Evolutionary conservation across 2,113 vertebrate genomes (phyloP).

Genomic region (Formicarius rufipectus): DNA sequence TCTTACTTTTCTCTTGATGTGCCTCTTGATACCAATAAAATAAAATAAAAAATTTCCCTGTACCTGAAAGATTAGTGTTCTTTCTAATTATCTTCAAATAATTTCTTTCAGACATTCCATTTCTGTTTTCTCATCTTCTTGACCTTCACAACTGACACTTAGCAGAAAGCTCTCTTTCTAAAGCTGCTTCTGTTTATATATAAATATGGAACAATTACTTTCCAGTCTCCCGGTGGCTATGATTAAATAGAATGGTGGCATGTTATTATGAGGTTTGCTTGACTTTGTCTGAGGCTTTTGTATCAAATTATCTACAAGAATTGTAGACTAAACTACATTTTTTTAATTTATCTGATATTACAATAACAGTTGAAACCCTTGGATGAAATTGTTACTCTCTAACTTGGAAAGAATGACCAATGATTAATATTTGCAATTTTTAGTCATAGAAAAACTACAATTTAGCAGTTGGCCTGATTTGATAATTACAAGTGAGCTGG

Average conservation of each 20-base stretch:
- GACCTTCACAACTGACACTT: not conserved
- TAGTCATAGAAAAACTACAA: not conserved
- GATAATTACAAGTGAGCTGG: not conserved
- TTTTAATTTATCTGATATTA: not conserved
- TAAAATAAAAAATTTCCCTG: not conserved
- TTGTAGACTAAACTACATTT: conserved; percentile 1
- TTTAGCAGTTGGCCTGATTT: not conserved
- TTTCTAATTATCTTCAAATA: not conserved
- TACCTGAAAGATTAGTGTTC: not conserved
- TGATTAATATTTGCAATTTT: not conserved
- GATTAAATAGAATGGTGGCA: not conserved
- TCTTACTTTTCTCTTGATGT: not conserved
- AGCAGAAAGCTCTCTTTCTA: not conserved
- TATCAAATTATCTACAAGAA: not conserved
- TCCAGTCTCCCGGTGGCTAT: not conserved
- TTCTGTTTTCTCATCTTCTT: not conserved
- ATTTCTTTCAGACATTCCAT: not conserved
- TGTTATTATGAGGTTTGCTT: not conserved
- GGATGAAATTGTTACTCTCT: not conserved
- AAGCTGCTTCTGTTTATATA: not conserved
- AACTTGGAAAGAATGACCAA: not conserved
- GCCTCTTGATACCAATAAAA: not conserved
- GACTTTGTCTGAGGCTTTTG: not conserved
- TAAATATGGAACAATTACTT: conserved; percentile 8
- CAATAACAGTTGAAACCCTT: not conserved